A percentile compares a stretch with the other conserved stretches of the same genome.
phyloP scores from a whole-genome alignment of 2,113 vertebrate species.

The Percopsis transmontana region DNA sequence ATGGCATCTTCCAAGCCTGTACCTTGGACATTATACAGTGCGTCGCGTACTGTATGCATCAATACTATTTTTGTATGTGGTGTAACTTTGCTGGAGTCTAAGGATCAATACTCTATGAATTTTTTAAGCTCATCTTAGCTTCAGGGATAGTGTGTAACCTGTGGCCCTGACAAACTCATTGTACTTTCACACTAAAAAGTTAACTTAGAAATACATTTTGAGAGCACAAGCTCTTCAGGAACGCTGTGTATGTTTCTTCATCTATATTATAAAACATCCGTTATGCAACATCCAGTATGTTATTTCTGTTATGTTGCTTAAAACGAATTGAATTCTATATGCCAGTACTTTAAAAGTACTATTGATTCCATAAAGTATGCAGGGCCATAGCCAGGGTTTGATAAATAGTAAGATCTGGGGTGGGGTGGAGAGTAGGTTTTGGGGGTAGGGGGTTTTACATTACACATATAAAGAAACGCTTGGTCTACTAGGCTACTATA shows the following conservation, averaged over 20 bases:
- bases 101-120: slow-evolving; percentile 81
- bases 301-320: no score
- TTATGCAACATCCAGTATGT: neutral
- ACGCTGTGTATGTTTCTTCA: neutral
- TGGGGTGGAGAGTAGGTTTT: no score
- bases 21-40: slow-evolving; percentile 48
- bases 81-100: slow-evolving; percentile 65
- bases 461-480: no score
- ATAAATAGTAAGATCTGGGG: no score
- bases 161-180: slow-evolving; percentile 56
- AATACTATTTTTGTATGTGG: slow-evolving; percentile 65
- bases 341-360: no score
- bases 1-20: slow-evolving; percentile 32
- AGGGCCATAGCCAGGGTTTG: no score
- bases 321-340: no score
- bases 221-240: slow-evolving; percentile 35
- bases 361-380: no score
- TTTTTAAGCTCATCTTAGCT: slow-evolving; percentile 68
- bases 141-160: slow-evolving; percentile 45
- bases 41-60: slow-evolving; percentile 50
- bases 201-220: slow-evolving; percentile 36
- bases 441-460: no score
- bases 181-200: slow-evolving; percentile 35
- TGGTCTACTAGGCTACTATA: no score
- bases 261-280: neutral